These are phyloP conservation scores for Drosophila chauvacae DNA, from an alignment of 1,140 invertebrate species.

Conservation along the genomic window DNA sequence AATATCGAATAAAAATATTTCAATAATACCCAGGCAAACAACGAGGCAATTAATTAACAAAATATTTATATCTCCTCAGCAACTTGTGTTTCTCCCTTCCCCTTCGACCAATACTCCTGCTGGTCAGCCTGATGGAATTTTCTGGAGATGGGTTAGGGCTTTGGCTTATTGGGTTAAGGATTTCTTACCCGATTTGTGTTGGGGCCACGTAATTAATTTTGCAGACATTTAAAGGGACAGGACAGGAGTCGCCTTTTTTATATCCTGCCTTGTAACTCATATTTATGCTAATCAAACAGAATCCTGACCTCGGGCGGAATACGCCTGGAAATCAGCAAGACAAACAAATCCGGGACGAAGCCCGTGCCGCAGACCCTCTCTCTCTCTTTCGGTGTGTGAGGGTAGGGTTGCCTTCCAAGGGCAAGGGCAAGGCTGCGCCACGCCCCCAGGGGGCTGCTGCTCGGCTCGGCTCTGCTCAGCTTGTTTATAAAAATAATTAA, in stretches of 20 bases:
- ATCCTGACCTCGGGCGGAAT: slow-evolving; percentile 75
- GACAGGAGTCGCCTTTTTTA: slow-evolving; percentile 26
- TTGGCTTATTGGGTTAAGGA: slow-evolving; percentile 13
- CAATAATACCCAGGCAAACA: slow-evolving; percentile 51
- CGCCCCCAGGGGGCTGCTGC: slow-evolving; percentile 16
- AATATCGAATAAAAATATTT: slow-evolving; percentile 62
- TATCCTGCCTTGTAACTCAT: slow-evolving; percentile 20
- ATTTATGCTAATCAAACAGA: slow-evolving; percentile 82
- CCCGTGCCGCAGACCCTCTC: slow-evolving; percentile 27
- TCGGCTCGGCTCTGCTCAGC: slow-evolving; percentile 7
- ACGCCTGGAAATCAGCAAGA: slow-evolving; percentile 51
- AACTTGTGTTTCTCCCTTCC: slow-evolving; percentile 10
- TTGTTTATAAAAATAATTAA: slow-evolving; percentile 83
- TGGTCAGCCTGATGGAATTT: slow-evolving; percentile 16
- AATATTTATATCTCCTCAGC: slow-evolving; percentile 41
- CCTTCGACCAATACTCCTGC: slow-evolving; percentile 8
- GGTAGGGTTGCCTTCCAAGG: slow-evolving; percentile 29
- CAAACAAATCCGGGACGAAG: slow-evolving; percentile 60
- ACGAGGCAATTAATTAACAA: slow-evolving; percentile 57
- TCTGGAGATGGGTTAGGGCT: background rate
- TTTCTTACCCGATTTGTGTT: slow-evolving; percentile 23
- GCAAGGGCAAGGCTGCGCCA: slow-evolving; percentile 45
- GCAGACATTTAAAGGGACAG: slow-evolving; percentile 35
- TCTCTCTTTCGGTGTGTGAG: background rate
- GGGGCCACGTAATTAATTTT: slow-evolving; percentile 50